Percentiles rank a stretch among this genome's conserved stretches.
phyloP scores from a whole-genome alignment of 2,113 vertebrate species.

The Martes martes region DNA sequence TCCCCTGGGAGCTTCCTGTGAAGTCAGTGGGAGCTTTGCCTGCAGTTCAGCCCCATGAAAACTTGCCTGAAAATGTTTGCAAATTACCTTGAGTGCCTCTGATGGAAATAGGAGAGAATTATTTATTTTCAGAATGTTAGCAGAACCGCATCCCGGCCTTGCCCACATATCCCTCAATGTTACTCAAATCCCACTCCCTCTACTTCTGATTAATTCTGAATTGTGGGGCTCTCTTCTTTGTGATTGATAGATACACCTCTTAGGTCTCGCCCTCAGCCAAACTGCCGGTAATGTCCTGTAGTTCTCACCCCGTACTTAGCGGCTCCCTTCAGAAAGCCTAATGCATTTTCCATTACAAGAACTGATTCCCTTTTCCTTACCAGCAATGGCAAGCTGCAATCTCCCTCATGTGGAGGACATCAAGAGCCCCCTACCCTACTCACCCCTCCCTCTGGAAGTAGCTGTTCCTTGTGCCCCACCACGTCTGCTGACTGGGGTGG shows the following conservation, averaged over 20 bases:
- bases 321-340: conserved; percentile 27
- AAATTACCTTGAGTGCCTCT: conserved; percentile 54
- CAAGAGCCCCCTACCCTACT: neutral
- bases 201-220: conserved; percentile 43
- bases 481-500: neutral
- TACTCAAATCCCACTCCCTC: neutral
- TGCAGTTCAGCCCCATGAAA: conserved; percentile 21
- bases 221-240: neutral
- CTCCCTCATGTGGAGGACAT: neutral
- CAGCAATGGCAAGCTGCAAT: neutral
- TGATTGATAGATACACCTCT: neutral
- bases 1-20: conserved; percentile 30
- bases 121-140: conserved; percentile 67
- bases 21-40: conserved; percentile 53
- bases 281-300: neutral
- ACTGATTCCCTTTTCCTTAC: neutral
- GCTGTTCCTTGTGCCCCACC: neutral
- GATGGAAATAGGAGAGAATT: conserved; percentile 50
- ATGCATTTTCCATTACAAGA: conserved; percentile 60
- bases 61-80: conserved; percentile 63
- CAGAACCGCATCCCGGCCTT: neutral
- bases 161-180: neutral
- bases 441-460: neutral
- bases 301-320: neutral
- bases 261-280: conserved; percentile 21